A percentile compares a stretch with the other conserved stretches of the same genome.
These are phyloP conservation scores for Beris chalybata DNA, from an alignment of 2,888 invertebrate genomes.

Conservation along the genomic window DNA sequence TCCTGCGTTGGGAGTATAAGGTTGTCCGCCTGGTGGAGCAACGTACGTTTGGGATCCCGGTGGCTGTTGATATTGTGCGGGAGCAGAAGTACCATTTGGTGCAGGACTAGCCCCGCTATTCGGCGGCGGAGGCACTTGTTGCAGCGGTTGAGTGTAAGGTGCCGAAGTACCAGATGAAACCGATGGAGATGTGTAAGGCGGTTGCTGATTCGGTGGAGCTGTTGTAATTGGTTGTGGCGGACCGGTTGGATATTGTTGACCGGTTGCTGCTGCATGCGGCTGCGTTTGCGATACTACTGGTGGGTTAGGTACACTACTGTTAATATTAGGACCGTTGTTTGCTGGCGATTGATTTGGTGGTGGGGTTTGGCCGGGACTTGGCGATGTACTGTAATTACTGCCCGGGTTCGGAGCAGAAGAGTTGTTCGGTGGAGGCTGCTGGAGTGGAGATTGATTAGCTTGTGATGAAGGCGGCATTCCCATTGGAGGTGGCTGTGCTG, in stretches of 20 bases:
- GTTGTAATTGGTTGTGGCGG: constrained; percentile 44
- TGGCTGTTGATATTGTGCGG: constrained; percentile 52
- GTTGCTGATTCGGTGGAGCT: constrained; percentile 47
- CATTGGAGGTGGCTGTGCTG: constrained; percentile 50
- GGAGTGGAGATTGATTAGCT: constrained; percentile 42
- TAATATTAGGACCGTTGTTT: constrained; percentile 32
- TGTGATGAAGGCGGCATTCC: constrained; percentile 43
- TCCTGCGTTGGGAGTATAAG: constrained; percentile 52
- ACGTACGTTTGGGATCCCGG: constrained; percentile 54
- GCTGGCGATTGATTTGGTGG: constrained; percentile 41
- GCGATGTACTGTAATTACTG: constrained; percentile 57
- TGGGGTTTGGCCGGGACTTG: constrained; percentile 58
- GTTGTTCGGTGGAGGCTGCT: constrained; percentile 40
- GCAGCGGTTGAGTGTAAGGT: constrained; percentile 48
- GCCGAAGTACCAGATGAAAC: constrained; percentile 46
- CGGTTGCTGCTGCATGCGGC: constrained; percentile 43
- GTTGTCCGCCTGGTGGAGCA: constrained; percentile 51
- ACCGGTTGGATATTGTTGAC: constrained; percentile 46
- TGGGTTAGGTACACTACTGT: constrained; percentile 29
- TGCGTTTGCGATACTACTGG: constrained; percentile 46
- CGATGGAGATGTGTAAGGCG: constrained; percentile 52
- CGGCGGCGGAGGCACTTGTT: constrained; percentile 54
- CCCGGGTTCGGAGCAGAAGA: constrained; percentile 47
- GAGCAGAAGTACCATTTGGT: constrained; percentile 55
- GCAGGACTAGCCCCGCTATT: constrained; percentile 43